Conservation (phyloP, 2,888 invertebrate species). For the Cryptus armator region DNA sequence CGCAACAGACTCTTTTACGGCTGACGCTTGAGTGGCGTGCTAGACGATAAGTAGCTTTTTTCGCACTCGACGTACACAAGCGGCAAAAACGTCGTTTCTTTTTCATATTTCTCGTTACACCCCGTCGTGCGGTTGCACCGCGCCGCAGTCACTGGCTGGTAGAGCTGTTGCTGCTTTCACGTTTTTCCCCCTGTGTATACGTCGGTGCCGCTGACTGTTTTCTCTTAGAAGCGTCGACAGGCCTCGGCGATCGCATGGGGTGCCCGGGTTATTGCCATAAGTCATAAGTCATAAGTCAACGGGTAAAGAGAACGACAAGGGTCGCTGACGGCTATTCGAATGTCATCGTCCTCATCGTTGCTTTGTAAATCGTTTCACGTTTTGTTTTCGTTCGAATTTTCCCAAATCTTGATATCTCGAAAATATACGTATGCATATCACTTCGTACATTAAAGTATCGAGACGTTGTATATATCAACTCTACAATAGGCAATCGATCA, state of each 20-base stretch:
- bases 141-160: conserved; percentile 34
- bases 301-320: conserved; percentile 72
- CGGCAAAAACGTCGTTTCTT: conserved; percentile 61
- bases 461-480: conserved; percentile 1
- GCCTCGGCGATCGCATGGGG: conserved; percentile 75
- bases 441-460: conserved; percentile 38
- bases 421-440: conserved; percentile 40
- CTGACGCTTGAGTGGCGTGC: conserved; percentile 68
- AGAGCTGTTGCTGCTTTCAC: conserved; percentile 11
- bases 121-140: conserved; percentile 46
- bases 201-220: conserved; percentile 33
- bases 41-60: conserved; percentile 69
- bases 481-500: conserved; percentile 65
- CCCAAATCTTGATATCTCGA: background rate
- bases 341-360: conserved; percentile 49
- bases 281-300: conserved; percentile 71
- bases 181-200: conserved; percentile 18
- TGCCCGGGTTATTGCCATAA: conserved; percentile 42
- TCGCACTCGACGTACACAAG: conserved; percentile 46
- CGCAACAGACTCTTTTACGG: conserved; percentile 37
- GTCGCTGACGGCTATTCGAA: conserved; percentile 62
- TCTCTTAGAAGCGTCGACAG: conserved; percentile 56
- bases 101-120: conserved; percentile 62
- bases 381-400: background rate
- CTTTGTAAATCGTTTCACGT: conserved; percentile 55